Base-by-base conservation (phyloP, 2,888 invertebrate species). In the Aspidiotus destructor region DNA sequence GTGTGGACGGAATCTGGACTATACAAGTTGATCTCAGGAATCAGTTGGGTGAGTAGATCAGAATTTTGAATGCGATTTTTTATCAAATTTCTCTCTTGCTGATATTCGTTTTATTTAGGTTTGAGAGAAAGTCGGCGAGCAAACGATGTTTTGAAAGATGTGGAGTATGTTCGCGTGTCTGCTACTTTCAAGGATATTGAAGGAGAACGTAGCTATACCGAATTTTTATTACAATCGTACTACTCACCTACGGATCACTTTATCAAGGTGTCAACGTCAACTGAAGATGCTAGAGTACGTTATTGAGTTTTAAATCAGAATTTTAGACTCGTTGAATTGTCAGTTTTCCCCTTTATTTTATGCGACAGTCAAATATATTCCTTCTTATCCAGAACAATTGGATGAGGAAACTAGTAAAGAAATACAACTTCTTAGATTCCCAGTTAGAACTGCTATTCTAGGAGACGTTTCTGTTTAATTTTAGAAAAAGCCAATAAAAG, bases 241-340 rank as follows among this genome's bases (percentile, higher is more conserved):
- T 86, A 86, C 78, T 92, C 93, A 65, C 89, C 88, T 1, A 82
- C 84, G 71, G 84, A 89, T 76, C 87, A 88, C 73, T 92, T 93
- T 75, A 85, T 96, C 10, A 87, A 91, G 75, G 86, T 95, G 17
- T 82, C 86, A 8, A 94, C 95, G 1, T 91, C 89, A 71, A 95
- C 95, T 0, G 83, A 84, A 11, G 80, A 86, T 65, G 89, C 93
- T 0, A 84, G 82, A 81, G 88, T 87, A 76, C 13, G 55, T 54
- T 54, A 9, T 54, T n/a, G 28, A 28, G 28, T 28, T 1, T 5
- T 28, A 28, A 28, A 28, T 28, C 28, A 28, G 28, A 28, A 28
- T 28, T 28, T 28, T 28, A 28, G 5, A 28, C 28, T 3, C 28
- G 28, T 28, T 28, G 28, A 28, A 28, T 28, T 28, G 28, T 28